Conservation (phyloP, 2,888 invertebrate species). For the Synanthedon tipuliformis region DNA sequence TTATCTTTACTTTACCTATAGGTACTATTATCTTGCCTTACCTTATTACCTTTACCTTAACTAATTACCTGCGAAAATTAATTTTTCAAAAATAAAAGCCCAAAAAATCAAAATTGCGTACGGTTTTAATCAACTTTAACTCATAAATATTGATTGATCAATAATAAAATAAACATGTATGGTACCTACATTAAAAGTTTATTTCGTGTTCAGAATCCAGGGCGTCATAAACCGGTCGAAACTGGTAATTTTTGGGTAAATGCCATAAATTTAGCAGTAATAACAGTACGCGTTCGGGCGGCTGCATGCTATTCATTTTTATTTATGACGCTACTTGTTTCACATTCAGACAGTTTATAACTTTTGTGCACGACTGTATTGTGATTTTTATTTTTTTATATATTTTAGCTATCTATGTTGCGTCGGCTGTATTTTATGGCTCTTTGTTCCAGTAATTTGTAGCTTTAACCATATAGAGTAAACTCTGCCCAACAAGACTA, state of each 20-base stretch:
- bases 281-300: conserved; percentile 10
- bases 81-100: too few species aligned
- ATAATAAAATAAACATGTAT: too few species aligned
- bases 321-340: conserved; percentile 67
- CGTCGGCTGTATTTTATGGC: conserved; percentile 42
- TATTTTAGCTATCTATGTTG: conserved; percentile 31
- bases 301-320: conserved; percentile 59
- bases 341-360: conserved; percentile 56
- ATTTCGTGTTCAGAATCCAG: conserved; percentile 18
- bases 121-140: too few species aligned
- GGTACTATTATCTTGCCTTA: too few species aligned
- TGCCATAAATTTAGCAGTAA: conserved; percentile 28
- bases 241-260: conserved; percentile 13
- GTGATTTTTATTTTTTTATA: conserved; percentile 51
- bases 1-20: too few species aligned
- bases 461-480: conserved; percentile 10
- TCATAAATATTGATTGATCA: too few species aligned
- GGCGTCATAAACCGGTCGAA: conserved; percentile 25
- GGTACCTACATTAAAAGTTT: too few species aligned
- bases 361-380: conserved; percentile 57
- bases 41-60: too few species aligned
- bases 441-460: conserved; percentile 43
- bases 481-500: background rate
- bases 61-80: too few species aligned
- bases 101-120: too few species aligned